Percentiles rank a stretch among this genome's conserved stretches.
phyloP scores from a whole-genome alignment of 2,888 invertebrate genomes.

The Lepidocyrtoides sp. region DNA sequence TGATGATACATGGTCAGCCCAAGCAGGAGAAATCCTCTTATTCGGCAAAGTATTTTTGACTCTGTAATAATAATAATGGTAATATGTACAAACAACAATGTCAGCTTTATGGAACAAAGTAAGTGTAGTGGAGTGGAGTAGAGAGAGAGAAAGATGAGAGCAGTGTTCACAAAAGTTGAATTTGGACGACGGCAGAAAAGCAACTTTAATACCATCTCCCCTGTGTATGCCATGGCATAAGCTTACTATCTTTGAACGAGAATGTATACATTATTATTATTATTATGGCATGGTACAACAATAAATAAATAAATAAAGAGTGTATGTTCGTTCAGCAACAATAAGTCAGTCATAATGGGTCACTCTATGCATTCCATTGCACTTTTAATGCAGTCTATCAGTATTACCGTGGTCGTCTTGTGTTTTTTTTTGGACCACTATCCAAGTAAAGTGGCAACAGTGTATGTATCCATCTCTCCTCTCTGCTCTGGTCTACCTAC shows the following conservation, averaged over 20 bases:
- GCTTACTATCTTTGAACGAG: background rate
- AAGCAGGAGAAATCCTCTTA: background rate
- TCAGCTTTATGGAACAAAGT: slow-evolving; percentile 8
- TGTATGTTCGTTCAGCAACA: background rate
- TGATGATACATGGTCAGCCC: background rate
- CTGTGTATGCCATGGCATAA: background rate
- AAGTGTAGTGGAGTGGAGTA: background rate
- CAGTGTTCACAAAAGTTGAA: background rate
- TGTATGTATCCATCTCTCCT: background rate
- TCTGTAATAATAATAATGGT: background rate
- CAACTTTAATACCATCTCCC: background rate
- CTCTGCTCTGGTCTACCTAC: background rate
- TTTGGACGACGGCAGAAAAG: background rate
- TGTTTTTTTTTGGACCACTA: no score
- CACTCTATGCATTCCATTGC: slow-evolving; percentile 77
- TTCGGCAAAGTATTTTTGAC: slow-evolving; percentile 20
- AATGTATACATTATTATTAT: slow-evolving; percentile 21
- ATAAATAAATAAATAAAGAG: slow-evolving; percentile 57
- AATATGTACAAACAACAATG: slow-evolving; percentile 19
- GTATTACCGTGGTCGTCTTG: background rate
- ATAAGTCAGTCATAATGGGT: slow-evolving; percentile 67
- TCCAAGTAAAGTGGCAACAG: slow-evolving; percentile 1
- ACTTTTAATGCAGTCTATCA: slow-evolving; percentile 47
- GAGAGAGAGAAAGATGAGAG: background rate
- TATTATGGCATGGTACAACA: background rate